Conservation (phyloP, 2,797 vertebrate species). For the Leuciscus waleckii region DNA sequence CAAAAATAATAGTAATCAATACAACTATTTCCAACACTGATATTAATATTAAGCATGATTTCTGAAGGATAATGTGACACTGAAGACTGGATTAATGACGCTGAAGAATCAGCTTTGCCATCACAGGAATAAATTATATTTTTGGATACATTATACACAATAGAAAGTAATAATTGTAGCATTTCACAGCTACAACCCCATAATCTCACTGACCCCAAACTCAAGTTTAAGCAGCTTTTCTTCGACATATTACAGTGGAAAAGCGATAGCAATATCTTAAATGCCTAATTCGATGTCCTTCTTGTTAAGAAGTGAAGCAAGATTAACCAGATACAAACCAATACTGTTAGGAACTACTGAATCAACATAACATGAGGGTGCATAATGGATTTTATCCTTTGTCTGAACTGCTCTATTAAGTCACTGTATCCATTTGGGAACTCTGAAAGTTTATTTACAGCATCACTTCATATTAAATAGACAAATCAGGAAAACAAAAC, state of each 20-base stretch:
- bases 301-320: background rate
- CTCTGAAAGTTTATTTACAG: background rate
- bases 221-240: too few relatives aligned
- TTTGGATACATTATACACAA: background rate
- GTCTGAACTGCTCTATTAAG: background rate
- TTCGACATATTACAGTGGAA: background rate
- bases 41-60: background rate
- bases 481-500: conserved; percentile 57
- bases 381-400: background rate
- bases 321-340: background rate
- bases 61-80: background rate
- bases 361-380: background rate
- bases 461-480: conserved; percentile 37
- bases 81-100: background rate
- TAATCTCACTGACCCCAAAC: background rate
- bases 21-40: too few relatives aligned
- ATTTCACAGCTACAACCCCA: background rate
- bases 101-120: too few relatives aligned
- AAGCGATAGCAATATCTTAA: too few relatives aligned
- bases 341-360: background rate
- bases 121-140: background rate
- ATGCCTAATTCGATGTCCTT: background rate
- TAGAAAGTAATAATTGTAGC: background rate
- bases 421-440: too few relatives aligned
- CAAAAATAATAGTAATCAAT: too few relatives aligned